A percentile compares a stretch with the other conserved stretches of the same genome.
Evolutionary conservation across 2,797 vertebrate species (phyloP).

Genomic region (Sebastiscus tertius): DNA sequence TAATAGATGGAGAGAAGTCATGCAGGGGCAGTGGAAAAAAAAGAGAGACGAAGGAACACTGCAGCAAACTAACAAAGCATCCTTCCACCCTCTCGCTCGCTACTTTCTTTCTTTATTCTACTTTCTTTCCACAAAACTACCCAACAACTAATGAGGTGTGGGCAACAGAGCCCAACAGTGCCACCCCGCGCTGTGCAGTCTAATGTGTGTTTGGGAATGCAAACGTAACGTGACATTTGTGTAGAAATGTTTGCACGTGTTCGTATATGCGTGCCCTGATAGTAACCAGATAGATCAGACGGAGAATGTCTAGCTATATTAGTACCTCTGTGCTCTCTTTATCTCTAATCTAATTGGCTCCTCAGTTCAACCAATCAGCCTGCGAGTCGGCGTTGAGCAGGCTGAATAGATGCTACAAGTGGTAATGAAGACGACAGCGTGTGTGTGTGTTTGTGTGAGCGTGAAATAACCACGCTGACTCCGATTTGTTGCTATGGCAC

Average conservation of each 20-base stretch:
- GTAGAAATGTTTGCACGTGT: not conserved
- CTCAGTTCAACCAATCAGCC: constrained; percentile 41
- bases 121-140: constrained; percentile 42
- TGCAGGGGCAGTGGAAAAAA: constrained; percentile 22
- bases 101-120: constrained; percentile 4
- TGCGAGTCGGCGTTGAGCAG: constrained; percentile 14
- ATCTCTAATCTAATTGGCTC: constrained; percentile 50
- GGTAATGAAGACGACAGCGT: constrained; percentile 39
- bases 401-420: constrained; percentile 62
- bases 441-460: constrained; percentile 15
- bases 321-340: constrained; percentile 15
- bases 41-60: not conserved
- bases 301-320: constrained; percentile 3
- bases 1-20: constrained; percentile 53
- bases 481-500: constrained; percentile 74
- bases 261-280: not conserved
- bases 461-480: constrained; percentile 49
- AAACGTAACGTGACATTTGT: not conserved
- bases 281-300: not conserved
- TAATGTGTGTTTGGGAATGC: constrained; percentile 1
- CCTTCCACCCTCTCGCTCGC: not conserved
- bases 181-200: not conserved
- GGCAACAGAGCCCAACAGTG: constrained; percentile 21
- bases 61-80: constrained; percentile 43
- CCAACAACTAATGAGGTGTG: constrained; percentile 54